Conservation (phyloP, 2,797 vertebrate species). For the Parauchenoglanis ngamensis region DNA sequence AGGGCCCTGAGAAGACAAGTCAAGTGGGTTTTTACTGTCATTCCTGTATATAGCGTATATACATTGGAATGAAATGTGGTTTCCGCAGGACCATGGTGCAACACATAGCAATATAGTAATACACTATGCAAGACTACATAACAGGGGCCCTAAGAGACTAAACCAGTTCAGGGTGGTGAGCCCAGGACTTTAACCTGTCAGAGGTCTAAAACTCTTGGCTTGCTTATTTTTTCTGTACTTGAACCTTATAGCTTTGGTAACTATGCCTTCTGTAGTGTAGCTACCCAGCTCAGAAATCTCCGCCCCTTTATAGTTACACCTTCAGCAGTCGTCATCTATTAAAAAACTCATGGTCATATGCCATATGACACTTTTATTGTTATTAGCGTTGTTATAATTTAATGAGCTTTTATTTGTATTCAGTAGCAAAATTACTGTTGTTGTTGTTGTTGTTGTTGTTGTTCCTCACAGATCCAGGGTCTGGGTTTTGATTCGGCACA, state of each 20-base stretch:
- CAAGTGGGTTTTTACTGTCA: not conserved
- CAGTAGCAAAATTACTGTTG: not conserved
- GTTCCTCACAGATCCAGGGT: not conserved
- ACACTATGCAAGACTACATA: too few relatives aligned
- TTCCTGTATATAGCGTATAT: not conserved
- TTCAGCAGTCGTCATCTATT: not conserved
- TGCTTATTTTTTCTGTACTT: not conserved
- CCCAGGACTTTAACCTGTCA: not conserved
- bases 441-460: not conserved
- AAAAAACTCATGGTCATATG: not conserved
- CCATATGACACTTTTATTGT: not conserved
- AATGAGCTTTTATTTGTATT: not conserved
- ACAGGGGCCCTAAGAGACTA: not conserved
- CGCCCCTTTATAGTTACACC: not conserved
- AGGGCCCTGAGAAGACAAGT: not conserved
- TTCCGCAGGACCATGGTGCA: not conserved
- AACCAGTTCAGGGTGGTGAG: not conserved
- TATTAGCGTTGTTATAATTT: not conserved
- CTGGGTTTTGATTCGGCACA: not conserved
- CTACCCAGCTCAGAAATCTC: not conserved
- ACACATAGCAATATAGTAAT: not conserved
- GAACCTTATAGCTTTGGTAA: not conserved
- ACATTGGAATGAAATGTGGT: not conserved
- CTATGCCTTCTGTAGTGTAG: not conserved
- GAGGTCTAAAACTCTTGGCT: not conserved